These are phyloP conservation scores for Pseudomyrmex flavicornis DNA, from an alignment of 1,140 invertebrate genomes.

Conservation along the genomic window DNA sequence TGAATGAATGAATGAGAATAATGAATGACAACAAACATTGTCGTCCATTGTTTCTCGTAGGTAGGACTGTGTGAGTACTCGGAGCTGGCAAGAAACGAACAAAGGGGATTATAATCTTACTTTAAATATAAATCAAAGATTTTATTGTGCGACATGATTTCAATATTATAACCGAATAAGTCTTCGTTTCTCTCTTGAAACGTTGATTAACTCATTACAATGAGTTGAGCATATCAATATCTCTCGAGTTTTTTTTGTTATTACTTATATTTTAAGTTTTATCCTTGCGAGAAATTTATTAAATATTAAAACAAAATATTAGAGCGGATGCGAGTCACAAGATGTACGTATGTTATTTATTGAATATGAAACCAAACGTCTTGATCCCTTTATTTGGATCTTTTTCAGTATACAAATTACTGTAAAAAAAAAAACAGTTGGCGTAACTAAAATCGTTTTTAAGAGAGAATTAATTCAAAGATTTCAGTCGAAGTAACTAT, in stretches of 20 bases:
- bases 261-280: neutral
- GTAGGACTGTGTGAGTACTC: constrained; percentile 20
- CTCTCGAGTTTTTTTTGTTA: constrained; percentile 15
- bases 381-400: too few relatives aligned
- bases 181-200: neutral
- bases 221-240: neutral
- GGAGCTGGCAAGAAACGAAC: neutral
- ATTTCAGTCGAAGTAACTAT: too few relatives aligned
- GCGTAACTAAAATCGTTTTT: too few relatives aligned
- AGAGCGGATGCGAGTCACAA: too few relatives aligned
- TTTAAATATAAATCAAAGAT: constrained; percentile 1
- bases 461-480: too few relatives aligned
- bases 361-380: too few relatives aligned
- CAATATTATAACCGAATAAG: constrained; percentile 6
- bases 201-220: neutral
- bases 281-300: neutral
- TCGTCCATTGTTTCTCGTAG: neutral
- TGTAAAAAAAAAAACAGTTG: too few relatives aligned
- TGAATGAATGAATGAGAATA: constrained; percentile 7
- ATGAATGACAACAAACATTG: neutral
- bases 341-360: too few relatives aligned
- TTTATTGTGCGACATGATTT: neutral
- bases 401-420: too few relatives aligned
- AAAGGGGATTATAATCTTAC: neutral
- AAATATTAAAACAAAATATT: too few relatives aligned